These are phyloP conservation scores for Linnaemya tessellans DNA, from an alignment of 2,888 invertebrate genomes.

Conservation along the genomic window DNA sequence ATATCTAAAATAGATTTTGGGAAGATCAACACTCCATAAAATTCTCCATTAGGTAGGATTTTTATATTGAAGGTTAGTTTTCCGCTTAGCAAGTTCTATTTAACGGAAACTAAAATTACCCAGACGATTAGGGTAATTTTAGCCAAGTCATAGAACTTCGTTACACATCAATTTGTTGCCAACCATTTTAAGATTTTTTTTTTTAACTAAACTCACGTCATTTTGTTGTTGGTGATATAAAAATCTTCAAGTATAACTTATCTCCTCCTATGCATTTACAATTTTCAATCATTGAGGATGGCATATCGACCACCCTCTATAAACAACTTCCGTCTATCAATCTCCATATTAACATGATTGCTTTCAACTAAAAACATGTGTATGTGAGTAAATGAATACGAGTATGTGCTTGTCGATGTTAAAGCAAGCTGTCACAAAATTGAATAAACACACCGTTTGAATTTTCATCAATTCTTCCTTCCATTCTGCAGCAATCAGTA, in stretches of 20 bases:
- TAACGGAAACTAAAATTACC: no score
- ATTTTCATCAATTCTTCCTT: conserved; percentile 28
- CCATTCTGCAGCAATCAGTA: conserved; percentile 7
- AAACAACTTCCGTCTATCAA: conserved; percentile 3
- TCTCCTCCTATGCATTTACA: conserved; percentile 8
- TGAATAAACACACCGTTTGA: conserved; percentile 58
- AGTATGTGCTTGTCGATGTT: conserved; percentile 28
- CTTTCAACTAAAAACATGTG: not conserved
- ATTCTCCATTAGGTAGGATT: no score
- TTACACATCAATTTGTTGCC: not conserved
- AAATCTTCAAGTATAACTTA: conserved; percentile 11
- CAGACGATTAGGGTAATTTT: not conserved
- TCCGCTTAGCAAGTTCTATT: no score
- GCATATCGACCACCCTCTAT: not conserved
- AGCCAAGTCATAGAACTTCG: not conserved
- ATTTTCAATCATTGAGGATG: not conserved
- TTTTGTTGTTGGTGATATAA: not conserved
- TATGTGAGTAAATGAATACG: not conserved
- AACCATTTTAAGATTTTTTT: not conserved
- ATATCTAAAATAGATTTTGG: no score
- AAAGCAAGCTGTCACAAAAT: conserved; percentile 65
- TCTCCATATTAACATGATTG: not conserved
- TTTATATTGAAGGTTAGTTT: no score
- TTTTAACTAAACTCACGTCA: not conserved
- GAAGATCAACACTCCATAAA: no score